A percentile compares a stretch with the other conserved stretches of the same genome.
Conservation (phyloP, 1,140 invertebrate genomes). For the Eupeodes corollae region DNA sequence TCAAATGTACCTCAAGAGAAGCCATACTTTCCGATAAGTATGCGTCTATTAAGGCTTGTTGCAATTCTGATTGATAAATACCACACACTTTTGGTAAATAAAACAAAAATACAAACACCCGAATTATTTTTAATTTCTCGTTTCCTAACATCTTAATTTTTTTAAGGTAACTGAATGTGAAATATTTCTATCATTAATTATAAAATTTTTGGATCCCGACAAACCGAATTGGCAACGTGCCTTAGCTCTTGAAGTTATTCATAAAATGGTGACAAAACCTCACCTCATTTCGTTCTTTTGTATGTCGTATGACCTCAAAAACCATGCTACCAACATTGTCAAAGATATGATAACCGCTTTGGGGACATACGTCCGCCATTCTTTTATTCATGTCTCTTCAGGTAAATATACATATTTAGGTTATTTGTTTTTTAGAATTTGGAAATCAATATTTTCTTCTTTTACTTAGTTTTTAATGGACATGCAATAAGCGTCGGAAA, state of each 20-base stretch:
- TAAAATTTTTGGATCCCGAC: slow-evolving; percentile 94
- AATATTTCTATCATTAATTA: slow-evolving; percentile 92
- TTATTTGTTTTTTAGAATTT: neutral
- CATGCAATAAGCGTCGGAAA: slow-evolving; percentile 1
- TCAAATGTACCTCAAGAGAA: slow-evolving; percentile 61
- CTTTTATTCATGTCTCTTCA: slow-evolving; percentile 49
- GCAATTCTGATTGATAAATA: slow-evolving; percentile 89
- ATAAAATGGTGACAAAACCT: slow-evolving; percentile 85
- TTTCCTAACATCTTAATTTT: slow-evolving; percentile 7
- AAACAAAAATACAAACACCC: neutral
- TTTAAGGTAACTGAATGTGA: slow-evolving; percentile 91
- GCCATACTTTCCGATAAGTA: slow-evolving; percentile 93
- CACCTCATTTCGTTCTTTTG: slow-evolving; percentile 83
- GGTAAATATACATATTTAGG: slow-evolving; percentile 2
- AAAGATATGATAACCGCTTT: slow-evolving; percentile 92
- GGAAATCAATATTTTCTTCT: neutral
- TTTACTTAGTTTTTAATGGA: neutral
- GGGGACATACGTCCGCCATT: slow-evolving; percentile 88
- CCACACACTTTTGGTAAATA: slow-evolving; percentile 75
- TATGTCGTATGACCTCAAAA: slow-evolving; percentile 86
- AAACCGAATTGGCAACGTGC: slow-evolving; percentile 93
- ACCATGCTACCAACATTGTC: slow-evolving; percentile 85
- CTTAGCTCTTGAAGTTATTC: slow-evolving; percentile 87
- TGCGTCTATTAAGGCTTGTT: slow-evolving; percentile 85
- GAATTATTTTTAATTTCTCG: slow-evolving; percentile 6